These are phyloP conservation scores for Patella ulyssiponensis DNA, from an alignment of 2,888 invertebrate species.

Conservation along the genomic window DNA sequence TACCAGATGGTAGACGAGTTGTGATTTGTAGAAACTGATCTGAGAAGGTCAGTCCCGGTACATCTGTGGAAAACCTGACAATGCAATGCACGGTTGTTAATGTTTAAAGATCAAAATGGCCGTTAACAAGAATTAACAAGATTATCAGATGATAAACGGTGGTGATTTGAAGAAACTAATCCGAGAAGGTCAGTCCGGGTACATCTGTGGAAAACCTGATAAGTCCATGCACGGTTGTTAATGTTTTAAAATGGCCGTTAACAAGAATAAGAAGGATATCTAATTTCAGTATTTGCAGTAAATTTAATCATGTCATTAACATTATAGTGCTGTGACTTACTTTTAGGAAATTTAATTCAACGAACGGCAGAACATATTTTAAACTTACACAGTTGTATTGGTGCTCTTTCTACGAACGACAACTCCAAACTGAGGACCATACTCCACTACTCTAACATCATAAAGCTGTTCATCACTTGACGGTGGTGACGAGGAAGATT, in stretches of 20 bases:
- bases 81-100: not conserved
- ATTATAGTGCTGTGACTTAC: too few species aligned
- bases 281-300: too few species aligned
- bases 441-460: constrained; percentile 41
- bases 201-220: constrained; percentile 53
- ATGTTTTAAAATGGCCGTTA: too few species aligned
- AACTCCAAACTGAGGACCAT: constrained; percentile 51
- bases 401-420: constrained; percentile 44
- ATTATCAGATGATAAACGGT: constrained; percentile 48
- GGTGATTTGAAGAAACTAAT: constrained; percentile 62
- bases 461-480: constrained; percentile 32
- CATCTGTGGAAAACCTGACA: constrained; percentile 51
- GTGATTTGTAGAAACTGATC: constrained; percentile 63
- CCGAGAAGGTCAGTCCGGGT: constrained; percentile 52
- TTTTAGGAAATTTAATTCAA: not conserved
- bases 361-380: not conserved
- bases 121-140: constrained; percentile 65
- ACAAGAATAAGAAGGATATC: too few species aligned
- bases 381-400: constrained; percentile 36
- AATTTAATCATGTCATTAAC: too few species aligned
- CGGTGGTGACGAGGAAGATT: constrained; percentile 8
- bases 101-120: too few species aligned
- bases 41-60: constrained; percentile 51
- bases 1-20: constrained; percentile 46
- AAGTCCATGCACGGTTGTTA: not conserved